Evolutionary conservation across 53 echinoderm and acorn worm species (phyloP).

Genomic region (Paelopatides confundens): DNA sequence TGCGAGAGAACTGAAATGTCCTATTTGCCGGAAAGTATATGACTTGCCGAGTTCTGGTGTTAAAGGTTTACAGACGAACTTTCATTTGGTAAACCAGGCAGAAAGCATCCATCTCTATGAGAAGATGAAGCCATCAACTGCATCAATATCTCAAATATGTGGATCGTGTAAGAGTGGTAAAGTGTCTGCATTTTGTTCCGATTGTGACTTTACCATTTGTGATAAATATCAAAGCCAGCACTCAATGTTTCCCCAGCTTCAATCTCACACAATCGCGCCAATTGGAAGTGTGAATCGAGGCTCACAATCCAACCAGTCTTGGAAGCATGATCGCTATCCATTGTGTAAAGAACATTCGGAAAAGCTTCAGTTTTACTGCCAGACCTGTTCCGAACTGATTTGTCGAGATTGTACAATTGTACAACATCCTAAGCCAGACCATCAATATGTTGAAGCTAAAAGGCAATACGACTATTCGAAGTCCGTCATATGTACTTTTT

Average conservation of each 20-base stretch:
- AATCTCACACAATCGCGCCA: not conserved
- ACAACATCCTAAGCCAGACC: conserved; percentile 31
- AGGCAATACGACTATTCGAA: not conserved
- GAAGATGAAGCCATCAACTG: not conserved
- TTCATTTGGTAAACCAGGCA: conserved; percentile 13
- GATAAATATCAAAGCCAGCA: not conserved
- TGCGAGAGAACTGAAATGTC: not conserved
- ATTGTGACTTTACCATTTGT: not conserved
- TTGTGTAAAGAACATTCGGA: not conserved
- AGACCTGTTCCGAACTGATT: conserved; percentile 46
- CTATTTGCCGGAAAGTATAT: not conserved
- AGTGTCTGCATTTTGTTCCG: not conserved
- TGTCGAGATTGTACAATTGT: conserved; percentile 62
- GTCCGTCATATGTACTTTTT: too few relatives aligned
- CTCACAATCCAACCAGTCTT: not conserved
- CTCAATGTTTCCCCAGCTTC: not conserved
- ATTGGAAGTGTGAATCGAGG: not conserved
- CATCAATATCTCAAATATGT: not conserved
- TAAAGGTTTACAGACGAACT: conserved; percentile 25
- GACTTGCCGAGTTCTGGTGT: not conserved
- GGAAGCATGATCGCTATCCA: not conserved
- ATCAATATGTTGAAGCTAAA: conserved; percentile 29
- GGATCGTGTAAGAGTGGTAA: not conserved
- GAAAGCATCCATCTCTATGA: not conserved
- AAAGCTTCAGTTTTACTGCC: conserved; percentile 43